Percentiles rank a stretch among this genome's conserved stretches.
Evolutionary conservation across 2,113 vertebrate genomes (phyloP).

Genomic region (Anguilla rostrata): DNA sequence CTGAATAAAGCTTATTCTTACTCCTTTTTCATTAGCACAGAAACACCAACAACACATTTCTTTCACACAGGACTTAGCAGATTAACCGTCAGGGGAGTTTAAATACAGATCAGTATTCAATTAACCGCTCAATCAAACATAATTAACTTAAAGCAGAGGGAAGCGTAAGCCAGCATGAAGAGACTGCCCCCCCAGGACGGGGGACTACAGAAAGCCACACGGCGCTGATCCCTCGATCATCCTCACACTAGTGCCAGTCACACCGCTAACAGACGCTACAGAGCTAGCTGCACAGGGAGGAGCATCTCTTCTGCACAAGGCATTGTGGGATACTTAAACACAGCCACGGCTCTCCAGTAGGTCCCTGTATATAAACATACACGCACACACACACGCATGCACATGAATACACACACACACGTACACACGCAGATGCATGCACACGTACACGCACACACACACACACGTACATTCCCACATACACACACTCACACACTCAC

Average conservation of each 20-base stretch:
- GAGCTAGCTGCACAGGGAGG: too few species aligned
- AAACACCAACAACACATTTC: background rate
- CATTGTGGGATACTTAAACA: background rate
- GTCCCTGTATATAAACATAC: too few species aligned
- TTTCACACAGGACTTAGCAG: conserved; percentile 8
- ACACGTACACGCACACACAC: too few species aligned
- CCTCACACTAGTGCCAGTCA: too few species aligned
- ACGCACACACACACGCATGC: too few species aligned
- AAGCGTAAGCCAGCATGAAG: background rate
- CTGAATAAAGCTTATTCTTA: background rate
- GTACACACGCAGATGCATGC: too few species aligned
- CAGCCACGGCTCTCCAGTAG: background rate
- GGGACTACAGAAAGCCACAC: background rate
- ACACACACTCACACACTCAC: too few species aligned
- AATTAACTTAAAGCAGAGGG: background rate
- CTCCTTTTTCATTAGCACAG: background rate
- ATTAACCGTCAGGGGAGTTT: background rate
- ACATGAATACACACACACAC: too few species aligned
- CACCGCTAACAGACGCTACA: too few species aligned
- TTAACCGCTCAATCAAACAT: conserved; percentile 1
- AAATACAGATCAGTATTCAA: background rate
- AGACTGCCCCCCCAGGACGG: background rate
- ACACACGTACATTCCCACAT: too few species aligned
- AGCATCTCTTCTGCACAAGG: background rate
- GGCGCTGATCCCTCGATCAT: too few species aligned